A percentile compares a stretch with the other conserved stretches of the same genome.
Conservation (phyloP, 2,113 vertebrate genomes). For the Megalops atlanticus region DNA sequence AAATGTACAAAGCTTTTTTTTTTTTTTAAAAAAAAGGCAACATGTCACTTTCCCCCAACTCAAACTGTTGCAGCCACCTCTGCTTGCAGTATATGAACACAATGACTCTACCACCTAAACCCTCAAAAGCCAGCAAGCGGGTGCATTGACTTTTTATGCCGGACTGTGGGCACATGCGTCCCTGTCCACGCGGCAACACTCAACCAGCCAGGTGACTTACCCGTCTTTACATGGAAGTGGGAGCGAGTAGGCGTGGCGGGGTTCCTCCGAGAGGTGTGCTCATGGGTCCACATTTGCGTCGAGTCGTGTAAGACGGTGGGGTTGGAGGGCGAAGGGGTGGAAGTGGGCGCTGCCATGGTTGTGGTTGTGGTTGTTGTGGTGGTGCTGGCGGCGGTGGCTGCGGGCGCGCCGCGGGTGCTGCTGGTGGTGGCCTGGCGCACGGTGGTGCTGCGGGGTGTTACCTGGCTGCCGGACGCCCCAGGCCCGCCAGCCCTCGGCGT, state of each 20-base stretch:
- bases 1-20: neutral
- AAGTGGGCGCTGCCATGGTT: neutral
- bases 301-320: slow-evolving; percentile 10
- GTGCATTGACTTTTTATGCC: too few relatives aligned
- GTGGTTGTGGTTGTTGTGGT: neutral
- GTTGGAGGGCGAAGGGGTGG: neutral
- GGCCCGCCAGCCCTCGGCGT: neutral
- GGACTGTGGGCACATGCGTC: neutral
- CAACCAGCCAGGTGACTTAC: neutral
- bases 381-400: neutral
- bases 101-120: too few relatives aligned
- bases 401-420: neutral
- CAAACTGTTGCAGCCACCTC: too few relatives aligned
- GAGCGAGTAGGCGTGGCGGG: neutral
- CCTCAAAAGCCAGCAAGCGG: too few relatives aligned
- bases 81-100: too few relatives aligned
- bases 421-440: neutral
- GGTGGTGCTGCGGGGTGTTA: neutral
- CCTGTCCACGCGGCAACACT: neutral
- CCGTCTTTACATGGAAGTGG: neutral
- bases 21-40: too few relatives aligned
- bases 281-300: slow-evolving; percentile 16
- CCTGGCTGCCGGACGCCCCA: slow-evolving; percentile 11
- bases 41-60: too few relatives aligned
- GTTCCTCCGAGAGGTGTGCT: neutral